Evolutionary conservation across 2,888 invertebrate species (phyloP), one percentile per base, ranked within the genome.

Genomic region (Leucoma salicis): DNA sequence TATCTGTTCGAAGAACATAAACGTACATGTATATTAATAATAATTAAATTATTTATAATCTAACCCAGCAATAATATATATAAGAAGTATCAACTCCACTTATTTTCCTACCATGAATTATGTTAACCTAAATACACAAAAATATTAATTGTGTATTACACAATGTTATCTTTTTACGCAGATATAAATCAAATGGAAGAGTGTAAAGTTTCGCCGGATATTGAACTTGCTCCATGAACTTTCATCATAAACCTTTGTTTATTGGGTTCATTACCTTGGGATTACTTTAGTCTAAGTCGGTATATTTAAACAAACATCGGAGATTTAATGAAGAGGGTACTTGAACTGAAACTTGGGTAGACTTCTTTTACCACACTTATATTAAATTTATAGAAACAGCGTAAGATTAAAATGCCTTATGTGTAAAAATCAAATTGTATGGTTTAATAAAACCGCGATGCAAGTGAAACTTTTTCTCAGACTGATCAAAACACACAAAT

Each of bases 91-190:
- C 11, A 35, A 14, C 33, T 15, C 24, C 42, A 48, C 43, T 39
- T 40, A 38, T 33, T 47, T 46, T 44, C 34, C 43, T 32, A 31
- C 31, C 41, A 29, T 51, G 68, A 72, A 71, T 68, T 65, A 74
- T 61, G 63, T 65, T 63, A 76, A 67, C 82, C 82, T 74, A 74
- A 81, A 72, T 70, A 80, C 78, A 82, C 80, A 79, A 77, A 78
- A 79, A 78, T 80, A 78, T 79, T 80, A 79, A 82, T 80, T 77
- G 70, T 65, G 64, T 69, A 63, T 71, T 60, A 64, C 60, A 61
- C 61, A 54, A 47, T 58, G 63, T 63, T 54, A 60, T 53, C 58
- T 55, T 38, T 16, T 8, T 40, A 47, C 44, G 35, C 39, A 42
- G 52, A 59, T 48, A 40, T 43, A 51, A 42, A 47, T 38, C 15